Evolutionary conservation across 2,113 vertebrate species (phyloP).

Genomic region (Ceyx margarethae): DNA sequence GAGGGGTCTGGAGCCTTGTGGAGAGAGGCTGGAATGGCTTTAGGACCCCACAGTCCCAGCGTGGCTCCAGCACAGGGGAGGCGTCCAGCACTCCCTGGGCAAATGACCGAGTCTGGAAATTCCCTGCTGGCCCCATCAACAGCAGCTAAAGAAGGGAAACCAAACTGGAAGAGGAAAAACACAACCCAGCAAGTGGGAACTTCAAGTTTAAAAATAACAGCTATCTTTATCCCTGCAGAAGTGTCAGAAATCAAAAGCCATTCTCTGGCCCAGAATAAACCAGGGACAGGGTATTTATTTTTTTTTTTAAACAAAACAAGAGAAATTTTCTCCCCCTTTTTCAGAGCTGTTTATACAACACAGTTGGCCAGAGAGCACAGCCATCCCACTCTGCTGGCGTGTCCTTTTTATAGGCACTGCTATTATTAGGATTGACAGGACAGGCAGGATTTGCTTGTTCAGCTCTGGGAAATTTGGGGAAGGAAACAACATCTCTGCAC

Average conservation of each 20-base stretch:
- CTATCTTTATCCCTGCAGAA: not conserved
- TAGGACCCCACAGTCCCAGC: not conserved
- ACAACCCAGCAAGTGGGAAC: not conserved
- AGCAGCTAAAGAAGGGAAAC: conserved; percentile 33
- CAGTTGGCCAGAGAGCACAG: not conserved
- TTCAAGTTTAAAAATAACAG: conserved; percentile 50
- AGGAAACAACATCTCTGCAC: not conserved
- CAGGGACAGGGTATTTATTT: not conserved
- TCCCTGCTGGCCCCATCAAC: conserved; percentile 17
- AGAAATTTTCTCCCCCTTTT: not conserved
- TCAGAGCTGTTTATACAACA: not conserved
- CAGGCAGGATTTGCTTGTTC: conserved; percentile 36
- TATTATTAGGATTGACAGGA: conserved; percentile 24
- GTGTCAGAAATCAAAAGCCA: not conserved
- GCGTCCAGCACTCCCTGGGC: not conserved
- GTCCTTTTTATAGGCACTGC: not conserved
- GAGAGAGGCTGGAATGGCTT: not conserved
- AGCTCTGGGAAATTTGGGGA: not conserved
- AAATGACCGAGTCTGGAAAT: conserved; percentile 33
- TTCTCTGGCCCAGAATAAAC: conserved; percentile 26
- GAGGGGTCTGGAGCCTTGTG: too few species aligned
- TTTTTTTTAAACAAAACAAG: not conserved
- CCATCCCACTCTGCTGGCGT: conserved; percentile 4
- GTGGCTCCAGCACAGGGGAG: not conserved
- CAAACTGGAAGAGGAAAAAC: conserved; percentile 9